Percentiles rank a stretch among this genome's conserved stretches.
phyloP scores from a whole-genome alignment of 2,797 vertebrate species.

The Scolopax bukidnonensis region DNA sequence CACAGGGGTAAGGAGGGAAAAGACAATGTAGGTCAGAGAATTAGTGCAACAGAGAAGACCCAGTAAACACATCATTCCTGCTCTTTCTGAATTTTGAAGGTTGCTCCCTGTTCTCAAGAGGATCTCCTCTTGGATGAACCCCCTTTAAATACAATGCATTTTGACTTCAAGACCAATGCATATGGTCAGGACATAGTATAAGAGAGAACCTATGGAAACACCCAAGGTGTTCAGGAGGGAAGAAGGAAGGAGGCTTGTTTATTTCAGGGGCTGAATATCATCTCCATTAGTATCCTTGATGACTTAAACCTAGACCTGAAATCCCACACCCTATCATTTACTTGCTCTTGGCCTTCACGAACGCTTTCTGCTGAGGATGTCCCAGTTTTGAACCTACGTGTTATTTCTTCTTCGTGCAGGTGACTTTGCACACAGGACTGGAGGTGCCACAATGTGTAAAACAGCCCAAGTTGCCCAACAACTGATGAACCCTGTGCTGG shows the following conservation, averaged over 20 bases:
- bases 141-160: neutral
- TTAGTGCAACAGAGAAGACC: neutral
- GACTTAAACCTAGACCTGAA: neutral
- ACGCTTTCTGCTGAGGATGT: neutral
- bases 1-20: neutral
- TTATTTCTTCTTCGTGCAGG: constrained; percentile 79
- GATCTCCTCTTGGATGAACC: neutral
- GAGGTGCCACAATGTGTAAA: constrained; percentile 88
- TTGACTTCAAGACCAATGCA: neutral
- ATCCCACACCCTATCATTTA: neutral
- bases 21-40: neutral
- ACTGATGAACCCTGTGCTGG: constrained; percentile 61
- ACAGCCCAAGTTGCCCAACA: constrained; percentile 76
- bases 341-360: neutral
- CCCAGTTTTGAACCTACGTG: neutral
- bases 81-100: neutral
- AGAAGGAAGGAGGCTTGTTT: neutral
- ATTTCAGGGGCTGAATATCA: neutral
- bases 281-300: neutral
- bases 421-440: constrained; percentile 92
- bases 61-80: neutral
- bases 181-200: accelerated
- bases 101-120: neutral
- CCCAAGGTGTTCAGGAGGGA: neutral
- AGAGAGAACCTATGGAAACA: neutral